Percentiles rank a stretch among this genome's conserved stretches.
phyloP scores from a whole-genome alignment of 2,113 vertebrate species.

The Sus scrofa region DNA sequence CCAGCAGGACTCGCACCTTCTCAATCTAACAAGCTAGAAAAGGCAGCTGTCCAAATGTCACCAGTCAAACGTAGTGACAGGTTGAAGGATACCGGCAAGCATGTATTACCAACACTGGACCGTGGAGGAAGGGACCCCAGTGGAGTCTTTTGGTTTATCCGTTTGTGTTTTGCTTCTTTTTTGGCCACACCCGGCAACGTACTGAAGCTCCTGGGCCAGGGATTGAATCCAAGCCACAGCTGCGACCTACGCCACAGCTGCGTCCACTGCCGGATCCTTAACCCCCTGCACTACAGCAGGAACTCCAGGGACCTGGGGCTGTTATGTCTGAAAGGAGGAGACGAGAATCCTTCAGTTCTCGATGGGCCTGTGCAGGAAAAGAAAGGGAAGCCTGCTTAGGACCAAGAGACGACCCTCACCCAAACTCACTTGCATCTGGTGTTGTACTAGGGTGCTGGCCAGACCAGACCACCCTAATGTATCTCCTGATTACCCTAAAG shows the following conservation, averaged over 20 bases:
- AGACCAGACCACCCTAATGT: slow-evolving; percentile 44
- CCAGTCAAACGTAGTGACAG: not conserved
- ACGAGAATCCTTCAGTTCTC: not conserved
- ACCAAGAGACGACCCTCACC: not conserved
- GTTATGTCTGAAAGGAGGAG: not conserved
- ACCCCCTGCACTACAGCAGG: too few relatives aligned
- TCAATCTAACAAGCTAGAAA: slow-evolving; percentile 5
- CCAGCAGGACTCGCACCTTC: not conserved
- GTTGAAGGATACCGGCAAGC: not conserved
- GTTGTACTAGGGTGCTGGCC: not conserved
- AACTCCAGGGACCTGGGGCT: not conserved
- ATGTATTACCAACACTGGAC: not conserved
- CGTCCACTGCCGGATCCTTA: too few relatives aligned
- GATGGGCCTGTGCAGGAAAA: not conserved
- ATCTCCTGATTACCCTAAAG: not conserved
- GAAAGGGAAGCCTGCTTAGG: not conserved
- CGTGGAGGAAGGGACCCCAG: not conserved
- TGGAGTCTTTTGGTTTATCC: too few relatives aligned
- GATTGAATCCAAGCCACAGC: too few relatives aligned
- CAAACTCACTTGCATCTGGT: slow-evolving; percentile 12
- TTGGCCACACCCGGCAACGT: too few relatives aligned
- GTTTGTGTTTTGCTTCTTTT: too few relatives aligned
- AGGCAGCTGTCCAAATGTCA: slow-evolving; percentile 41
- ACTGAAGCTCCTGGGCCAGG: too few relatives aligned
- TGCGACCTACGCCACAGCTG: too few relatives aligned